Conservation (phyloP, 2,888 invertebrate genomes). For the Strigamia transsilvanica region DNA sequence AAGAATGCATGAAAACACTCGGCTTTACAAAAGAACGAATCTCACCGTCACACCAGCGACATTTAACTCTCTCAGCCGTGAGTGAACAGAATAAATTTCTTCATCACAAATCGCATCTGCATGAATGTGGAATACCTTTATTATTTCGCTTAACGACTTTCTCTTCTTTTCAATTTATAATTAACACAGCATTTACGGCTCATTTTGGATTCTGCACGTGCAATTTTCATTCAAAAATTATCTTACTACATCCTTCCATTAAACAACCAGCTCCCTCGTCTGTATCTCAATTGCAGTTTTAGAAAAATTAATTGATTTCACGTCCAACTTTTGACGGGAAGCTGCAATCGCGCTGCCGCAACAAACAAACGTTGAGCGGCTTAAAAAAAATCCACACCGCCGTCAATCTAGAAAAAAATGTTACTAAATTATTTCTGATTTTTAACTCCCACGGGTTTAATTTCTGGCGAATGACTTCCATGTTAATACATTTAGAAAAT, state of each 20-base stretch:
- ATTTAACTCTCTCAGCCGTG: conserved; percentile 23
- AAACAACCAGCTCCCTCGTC: neutral
- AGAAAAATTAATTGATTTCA: neutral
- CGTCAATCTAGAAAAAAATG: no score
- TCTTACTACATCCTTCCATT: neutral
- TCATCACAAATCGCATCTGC: conserved; percentile 26
- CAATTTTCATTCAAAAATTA: conserved; percentile 27
- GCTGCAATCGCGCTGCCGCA: no score
- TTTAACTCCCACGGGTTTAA: no score
- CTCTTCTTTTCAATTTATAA: conserved; percentile 23
- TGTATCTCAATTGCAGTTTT: neutral
- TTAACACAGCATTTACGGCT: conserved; percentile 11
- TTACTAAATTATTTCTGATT: no score
- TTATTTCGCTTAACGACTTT: conserved; percentile 21
- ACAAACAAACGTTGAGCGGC: no score
- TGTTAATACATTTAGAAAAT: no score
- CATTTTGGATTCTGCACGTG: conserved; percentile 19
- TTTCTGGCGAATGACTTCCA: no score
- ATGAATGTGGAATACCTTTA: conserved; percentile 16
- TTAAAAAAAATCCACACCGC: no score
- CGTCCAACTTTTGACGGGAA: no score
- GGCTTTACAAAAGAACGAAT: conserved; percentile 30
- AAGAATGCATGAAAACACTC: conserved; percentile 30
- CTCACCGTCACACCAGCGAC: conserved; percentile 17
- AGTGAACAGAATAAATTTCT: conserved; percentile 26